phyloP scores from a whole-genome alignment of 2,888 invertebrate genomes.

The Acrocera orbiculus region DNA sequence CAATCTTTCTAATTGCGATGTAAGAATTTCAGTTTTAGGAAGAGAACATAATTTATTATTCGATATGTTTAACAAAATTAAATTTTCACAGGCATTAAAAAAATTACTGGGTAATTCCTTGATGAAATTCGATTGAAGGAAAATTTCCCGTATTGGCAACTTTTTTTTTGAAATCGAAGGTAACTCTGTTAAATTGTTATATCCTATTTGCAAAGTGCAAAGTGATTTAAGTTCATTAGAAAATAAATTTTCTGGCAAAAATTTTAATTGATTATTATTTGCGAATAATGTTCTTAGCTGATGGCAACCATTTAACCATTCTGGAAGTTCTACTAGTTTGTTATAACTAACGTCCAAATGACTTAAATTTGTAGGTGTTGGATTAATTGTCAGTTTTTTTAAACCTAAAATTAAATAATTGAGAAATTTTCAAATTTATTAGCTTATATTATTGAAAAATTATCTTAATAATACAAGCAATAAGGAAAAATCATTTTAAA shows the following conservation, averaged over 20 bases:
- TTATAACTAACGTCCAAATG: conserved; percentile 68
- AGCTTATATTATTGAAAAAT: neutral
- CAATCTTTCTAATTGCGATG: conserved; percentile 46
- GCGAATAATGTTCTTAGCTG: conserved; percentile 55
- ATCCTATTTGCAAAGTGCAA: conserved; percentile 55
- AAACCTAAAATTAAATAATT: conserved; percentile 39
- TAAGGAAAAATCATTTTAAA: neutral
- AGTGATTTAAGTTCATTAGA: conserved; percentile 55
- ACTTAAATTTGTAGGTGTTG: conserved; percentile 51
- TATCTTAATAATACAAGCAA: neutral
- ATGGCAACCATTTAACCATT: conserved; percentile 58
- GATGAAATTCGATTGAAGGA: conserved; percentile 62
- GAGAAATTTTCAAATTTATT: neutral
- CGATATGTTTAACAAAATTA: conserved; percentile 57
- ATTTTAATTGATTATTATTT: conserved; percentile 51
- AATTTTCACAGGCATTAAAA: conserved; percentile 44
- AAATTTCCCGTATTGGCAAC: conserved; percentile 49
- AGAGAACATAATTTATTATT: conserved; percentile 58
- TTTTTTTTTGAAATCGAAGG: conserved; percentile 49
- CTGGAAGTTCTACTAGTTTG: conserved; percentile 50
- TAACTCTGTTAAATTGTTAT: conserved; percentile 55
- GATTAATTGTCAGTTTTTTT: conserved; percentile 48
- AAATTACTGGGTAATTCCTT: conserved; percentile 58
- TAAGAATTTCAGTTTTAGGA: conserved; percentile 42
- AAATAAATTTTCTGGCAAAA: conserved; percentile 54